phyloP scores from a whole-genome alignment of 2,113 vertebrate genomes.

The Grammomys surdaster region DNA sequence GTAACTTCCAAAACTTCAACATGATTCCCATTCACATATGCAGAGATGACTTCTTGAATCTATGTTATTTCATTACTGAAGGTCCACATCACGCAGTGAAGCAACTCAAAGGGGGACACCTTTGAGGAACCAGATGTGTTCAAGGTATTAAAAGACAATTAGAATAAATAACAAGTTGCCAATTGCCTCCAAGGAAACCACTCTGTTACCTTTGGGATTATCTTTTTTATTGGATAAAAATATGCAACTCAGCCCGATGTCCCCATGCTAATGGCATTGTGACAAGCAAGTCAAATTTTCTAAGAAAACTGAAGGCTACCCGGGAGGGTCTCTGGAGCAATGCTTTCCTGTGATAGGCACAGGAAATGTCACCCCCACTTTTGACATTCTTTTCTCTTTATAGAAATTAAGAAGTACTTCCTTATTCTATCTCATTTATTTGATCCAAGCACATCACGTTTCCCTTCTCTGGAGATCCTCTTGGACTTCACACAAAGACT shows the following conservation, averaged over 20 bases:
- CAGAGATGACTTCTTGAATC: neutral
- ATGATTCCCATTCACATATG: neutral
- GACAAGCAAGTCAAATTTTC: slow-evolving; percentile 5
- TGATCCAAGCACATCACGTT: neutral
- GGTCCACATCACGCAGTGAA: neutral
- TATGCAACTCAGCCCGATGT: neutral
- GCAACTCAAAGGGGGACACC: neutral
- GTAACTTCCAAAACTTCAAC: slow-evolving; percentile 2
- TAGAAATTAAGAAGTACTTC: slow-evolving; percentile 21
- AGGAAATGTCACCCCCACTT: neutral
- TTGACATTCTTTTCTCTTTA: neutral
- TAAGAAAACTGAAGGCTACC: neutral
- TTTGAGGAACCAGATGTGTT: slow-evolving; percentile 11
- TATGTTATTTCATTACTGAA: neutral
- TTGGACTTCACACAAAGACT: neutral
- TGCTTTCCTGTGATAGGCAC: neutral
- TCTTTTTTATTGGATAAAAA: neutral
- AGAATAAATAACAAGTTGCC: neutral
- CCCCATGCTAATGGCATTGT: neutral
- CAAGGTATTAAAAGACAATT: neutral
- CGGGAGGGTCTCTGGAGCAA: neutral
- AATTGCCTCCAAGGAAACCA: neutral
- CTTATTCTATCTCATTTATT: neutral
- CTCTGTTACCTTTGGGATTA: slow-evolving; percentile 24
- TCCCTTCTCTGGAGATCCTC: neutral